A percentile compares a stretch with the other conserved stretches of the same genome.
Evolutionary conservation across 2,797 vertebrate genomes (phyloP).

Genomic region (Sciurus carolinensis): DNA sequence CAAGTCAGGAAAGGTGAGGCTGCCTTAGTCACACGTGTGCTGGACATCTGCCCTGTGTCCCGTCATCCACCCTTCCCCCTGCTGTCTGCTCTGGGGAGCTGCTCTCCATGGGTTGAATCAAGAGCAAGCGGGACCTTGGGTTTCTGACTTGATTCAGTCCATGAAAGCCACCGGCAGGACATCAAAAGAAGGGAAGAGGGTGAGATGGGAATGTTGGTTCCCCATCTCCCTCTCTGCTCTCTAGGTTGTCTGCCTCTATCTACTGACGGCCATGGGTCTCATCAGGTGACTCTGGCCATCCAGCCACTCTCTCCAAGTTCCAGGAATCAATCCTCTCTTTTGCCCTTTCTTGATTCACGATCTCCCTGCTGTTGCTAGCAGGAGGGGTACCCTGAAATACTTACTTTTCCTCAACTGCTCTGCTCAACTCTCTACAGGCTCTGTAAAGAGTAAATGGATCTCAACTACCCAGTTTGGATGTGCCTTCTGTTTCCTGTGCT

Average conservation of each 20-base stretch:
- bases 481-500: background rate
- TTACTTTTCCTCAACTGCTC: background rate
- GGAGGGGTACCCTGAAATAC: background rate
- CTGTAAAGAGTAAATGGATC: background rate
- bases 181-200: background rate
- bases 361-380: background rate
- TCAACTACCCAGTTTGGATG: background rate
- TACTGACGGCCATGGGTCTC: background rate
- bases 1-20: background rate
- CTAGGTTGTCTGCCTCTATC: background rate
- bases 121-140: background rate
- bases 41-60: background rate
- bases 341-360: background rate
- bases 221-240: background rate
- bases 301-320: too few relatives aligned
- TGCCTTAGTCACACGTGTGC: background rate
- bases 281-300: background rate
- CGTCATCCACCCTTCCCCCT: background rate
- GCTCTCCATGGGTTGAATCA: background rate
- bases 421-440: background rate
- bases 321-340: background rate
- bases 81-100: background rate
- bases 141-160: background rate
- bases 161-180: background rate
- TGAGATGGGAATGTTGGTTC: background rate